Percentiles rank a stretch among this genome's conserved stretches.
phyloP scores from a whole-genome alignment of 1,140 invertebrate genomes.

The Drosophila dunni region DNA sequence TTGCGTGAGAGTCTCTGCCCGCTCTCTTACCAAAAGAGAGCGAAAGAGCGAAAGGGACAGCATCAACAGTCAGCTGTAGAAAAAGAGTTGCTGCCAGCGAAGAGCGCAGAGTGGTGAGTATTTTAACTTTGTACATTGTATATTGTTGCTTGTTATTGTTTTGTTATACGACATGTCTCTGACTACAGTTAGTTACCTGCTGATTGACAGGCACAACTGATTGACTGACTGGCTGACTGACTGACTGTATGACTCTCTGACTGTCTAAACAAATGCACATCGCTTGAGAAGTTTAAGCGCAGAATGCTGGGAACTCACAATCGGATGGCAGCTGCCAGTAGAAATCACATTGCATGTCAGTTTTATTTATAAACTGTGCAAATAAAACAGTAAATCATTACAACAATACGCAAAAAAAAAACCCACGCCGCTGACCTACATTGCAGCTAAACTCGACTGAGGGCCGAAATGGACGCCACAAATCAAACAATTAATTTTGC shows the following conservation, averaged over 20 bases:
- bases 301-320: conserved; percentile 44
- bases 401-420: conserved; percentile 18
- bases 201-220: conserved; percentile 53
- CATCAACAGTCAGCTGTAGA: conserved; percentile 29
- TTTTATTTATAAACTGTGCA: conserved; percentile 82
- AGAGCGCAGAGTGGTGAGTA: conserved; percentile 73
- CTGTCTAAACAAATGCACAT: conserved; percentile 42
- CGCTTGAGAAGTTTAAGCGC: conserved; percentile 10
- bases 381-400: conserved; percentile 78
- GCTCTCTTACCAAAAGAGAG: conserved; percentile 56
- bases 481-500: conserved; percentile 81
- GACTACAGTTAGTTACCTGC: conserved; percentile 66
- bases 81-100: conserved; percentile 63
- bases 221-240: conserved; percentile 48
- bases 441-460: conserved; percentile 15
- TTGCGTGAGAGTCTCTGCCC: conserved; percentile 45
- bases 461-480: conserved; percentile 54
- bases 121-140: conserved; percentile 43
- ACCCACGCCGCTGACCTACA: conserved; percentile 58
- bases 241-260: conserved; percentile 46
- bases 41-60: conserved; percentile 32
- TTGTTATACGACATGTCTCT: conserved; percentile 32
- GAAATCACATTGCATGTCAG: conserved; percentile 68
- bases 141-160: conserved; percentile 46
- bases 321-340: conserved; percentile 74